Conservation (phyloP, 2,113 vertebrate genomes). For the Fregata magnificens region DNA sequence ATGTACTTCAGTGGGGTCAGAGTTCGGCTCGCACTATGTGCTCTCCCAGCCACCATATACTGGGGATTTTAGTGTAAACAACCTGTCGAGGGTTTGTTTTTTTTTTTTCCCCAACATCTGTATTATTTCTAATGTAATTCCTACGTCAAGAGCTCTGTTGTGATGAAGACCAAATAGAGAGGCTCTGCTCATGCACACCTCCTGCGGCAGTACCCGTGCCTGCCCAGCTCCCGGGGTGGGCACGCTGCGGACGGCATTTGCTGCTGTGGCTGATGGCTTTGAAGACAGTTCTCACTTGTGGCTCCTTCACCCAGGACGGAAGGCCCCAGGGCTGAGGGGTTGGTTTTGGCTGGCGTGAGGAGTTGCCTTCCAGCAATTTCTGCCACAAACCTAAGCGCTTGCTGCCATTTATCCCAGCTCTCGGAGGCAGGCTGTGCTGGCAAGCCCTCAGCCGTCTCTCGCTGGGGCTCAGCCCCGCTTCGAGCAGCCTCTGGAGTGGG, state of each 20-base stretch:
- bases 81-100: accelerated
- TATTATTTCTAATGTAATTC: not conserved
- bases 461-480: not conserved
- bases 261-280: not conserved
- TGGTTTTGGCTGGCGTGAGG: not conserved
- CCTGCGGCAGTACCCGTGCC: accelerated
- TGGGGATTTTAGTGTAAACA: not conserved
- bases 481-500: not conserved
- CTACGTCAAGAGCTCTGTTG: not conserved
- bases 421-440: not conserved
- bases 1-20: not conserved
- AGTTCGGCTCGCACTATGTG: not conserved
- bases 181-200: not conserved
- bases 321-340: not conserved
- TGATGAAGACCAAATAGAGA: not conserved
- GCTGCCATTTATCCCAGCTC: not conserved
- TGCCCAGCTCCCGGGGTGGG: not conserved
- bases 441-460: not conserved
- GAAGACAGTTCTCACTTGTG: not conserved
- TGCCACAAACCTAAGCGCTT: accelerated
- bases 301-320: not conserved
- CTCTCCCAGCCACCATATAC: not conserved
- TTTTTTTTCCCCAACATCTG: not conserved
- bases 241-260: accelerated
- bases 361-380: not conserved